Percentiles rank a stretch among this genome's conserved stretches.
Conservation (phyloP, 2,113 vertebrate genomes). For the Anhinga anhinga region DNA sequence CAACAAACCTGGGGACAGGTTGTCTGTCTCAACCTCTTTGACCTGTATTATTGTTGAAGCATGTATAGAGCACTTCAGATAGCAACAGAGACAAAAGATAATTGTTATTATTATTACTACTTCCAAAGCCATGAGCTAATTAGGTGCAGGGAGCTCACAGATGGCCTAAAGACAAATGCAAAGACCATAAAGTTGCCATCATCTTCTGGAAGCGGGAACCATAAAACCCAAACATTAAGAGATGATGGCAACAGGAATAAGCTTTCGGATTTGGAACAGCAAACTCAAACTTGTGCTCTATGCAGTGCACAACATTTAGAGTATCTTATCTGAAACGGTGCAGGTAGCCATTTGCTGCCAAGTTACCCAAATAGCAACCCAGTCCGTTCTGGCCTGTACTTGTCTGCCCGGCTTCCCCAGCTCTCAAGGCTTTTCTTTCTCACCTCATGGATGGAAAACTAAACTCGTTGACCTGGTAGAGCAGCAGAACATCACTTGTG, state of each 20-base stretch:
- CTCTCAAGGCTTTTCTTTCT: not conserved
- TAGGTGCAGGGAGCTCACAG: not conserved
- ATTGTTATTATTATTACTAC: not conserved
- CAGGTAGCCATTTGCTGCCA: not conserved
- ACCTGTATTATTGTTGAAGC: not conserved
- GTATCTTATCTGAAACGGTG: not conserved
- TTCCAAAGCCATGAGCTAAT: not conserved
- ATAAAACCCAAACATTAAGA: not conserved
- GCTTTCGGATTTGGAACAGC: not conserved
- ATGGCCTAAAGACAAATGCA: not conserved
- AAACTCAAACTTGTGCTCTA: not conserved
- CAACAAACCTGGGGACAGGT: not conserved
- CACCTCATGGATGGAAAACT: fast-evolving
- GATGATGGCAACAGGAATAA: not conserved
- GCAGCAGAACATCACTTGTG: not conserved
- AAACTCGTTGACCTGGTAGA: not conserved
- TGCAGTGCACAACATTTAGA: not conserved
- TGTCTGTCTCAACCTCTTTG: not conserved
- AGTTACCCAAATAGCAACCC: not conserved
- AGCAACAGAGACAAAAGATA: not conserved
- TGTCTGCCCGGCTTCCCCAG: not conserved
- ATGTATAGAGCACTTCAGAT: not conserved
- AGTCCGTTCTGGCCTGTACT: fast-evolving
- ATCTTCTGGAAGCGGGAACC: not conserved
- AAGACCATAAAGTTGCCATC: not conserved